Evolutionary conservation across 2,797 vertebrate species (phyloP).

Genomic region (Parotocinclus haroldoi): DNA sequence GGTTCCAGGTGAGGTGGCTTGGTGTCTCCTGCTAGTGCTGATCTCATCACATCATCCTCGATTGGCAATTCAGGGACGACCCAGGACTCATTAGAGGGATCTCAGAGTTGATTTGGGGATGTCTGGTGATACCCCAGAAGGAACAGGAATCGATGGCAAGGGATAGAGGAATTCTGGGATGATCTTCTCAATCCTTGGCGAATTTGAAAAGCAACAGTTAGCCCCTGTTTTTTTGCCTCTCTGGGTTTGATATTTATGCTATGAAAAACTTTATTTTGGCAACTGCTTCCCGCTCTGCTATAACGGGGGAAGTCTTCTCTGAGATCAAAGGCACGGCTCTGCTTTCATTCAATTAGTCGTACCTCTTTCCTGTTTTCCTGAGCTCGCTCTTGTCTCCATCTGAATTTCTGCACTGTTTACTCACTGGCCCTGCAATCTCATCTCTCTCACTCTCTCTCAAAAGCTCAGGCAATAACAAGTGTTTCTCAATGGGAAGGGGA

Average conservation of each 20-base stretch:
- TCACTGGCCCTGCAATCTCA: constrained; percentile 24
- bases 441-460: constrained; percentile 27
- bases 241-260: constrained; percentile 9
- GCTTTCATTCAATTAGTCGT: constrained; percentile 44
- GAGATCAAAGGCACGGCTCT: constrained; percentile 39
- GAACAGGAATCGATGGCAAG: no score
- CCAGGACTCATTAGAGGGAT: no score
- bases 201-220: no score
- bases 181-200: no score
- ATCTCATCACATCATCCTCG: no score
- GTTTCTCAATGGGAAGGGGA: constrained; percentile 31
- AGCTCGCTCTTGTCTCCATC: constrained; percentile 38
- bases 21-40: no score
- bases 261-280: constrained; percentile 9
- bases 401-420: constrained; percentile 45
- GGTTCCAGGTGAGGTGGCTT: no score
- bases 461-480: constrained; percentile 32
- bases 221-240: no score
- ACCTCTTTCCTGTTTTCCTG: constrained; percentile 43
- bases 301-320: constrained; percentile 30
- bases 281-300: constrained; percentile 9
- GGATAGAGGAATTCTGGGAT: no score
- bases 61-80: no score
- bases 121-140: no score
- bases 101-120: no score